Base-by-base conservation (phyloP, 1,140 invertebrate species). In the Araneus ventricosus region DNA sequence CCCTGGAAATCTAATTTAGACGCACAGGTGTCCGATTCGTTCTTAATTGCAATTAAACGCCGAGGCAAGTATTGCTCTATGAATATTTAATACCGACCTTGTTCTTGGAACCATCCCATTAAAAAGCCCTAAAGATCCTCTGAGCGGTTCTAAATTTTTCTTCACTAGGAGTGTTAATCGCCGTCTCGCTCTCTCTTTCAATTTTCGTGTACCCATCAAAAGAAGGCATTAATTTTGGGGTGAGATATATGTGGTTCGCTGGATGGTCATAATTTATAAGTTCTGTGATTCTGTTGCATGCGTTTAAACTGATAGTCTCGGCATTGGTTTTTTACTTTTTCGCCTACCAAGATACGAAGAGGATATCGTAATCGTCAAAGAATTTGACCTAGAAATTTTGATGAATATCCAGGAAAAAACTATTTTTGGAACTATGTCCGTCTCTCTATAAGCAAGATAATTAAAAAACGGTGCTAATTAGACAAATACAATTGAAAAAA, bases 21-120 rank as follows among this genome's bases (percentile, higher is more conserved):
- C 70, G 70, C 70, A 75, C 70, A 75, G 70, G 70, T 75, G 70
- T 75, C 70, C 70, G 70, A 75, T 34, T 75, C 30, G 30, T 75
- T 34, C 70, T 75, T 75, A 75, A 75, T 75, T 75, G 70, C 70
- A 75, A 75, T 75, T 75, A 75, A 75, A 75, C 70, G 70, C 70
- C 30, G 34, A 75, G 70, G 30, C 70, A 75, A 75, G 70, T 37
- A 75, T 75, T 75, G 30, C 70, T 37, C 30, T 22, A 75, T 75
- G 70, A 75, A 75, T 75, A 75, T 75, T 75, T 75, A 75, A 75
- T 75, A 75, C 70, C 70, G 30, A 17, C 70, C 34, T 75, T 75
- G 70, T 75, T 75, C 70, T 75, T 75, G 70, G 70, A 75, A 34
- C 27, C 30, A 34, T 17, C 14, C 70, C 30, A 34, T 75, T 75